Conservation (phyloP, 2,113 vertebrate genomes). For the Tylochromis polylepis region DNA sequence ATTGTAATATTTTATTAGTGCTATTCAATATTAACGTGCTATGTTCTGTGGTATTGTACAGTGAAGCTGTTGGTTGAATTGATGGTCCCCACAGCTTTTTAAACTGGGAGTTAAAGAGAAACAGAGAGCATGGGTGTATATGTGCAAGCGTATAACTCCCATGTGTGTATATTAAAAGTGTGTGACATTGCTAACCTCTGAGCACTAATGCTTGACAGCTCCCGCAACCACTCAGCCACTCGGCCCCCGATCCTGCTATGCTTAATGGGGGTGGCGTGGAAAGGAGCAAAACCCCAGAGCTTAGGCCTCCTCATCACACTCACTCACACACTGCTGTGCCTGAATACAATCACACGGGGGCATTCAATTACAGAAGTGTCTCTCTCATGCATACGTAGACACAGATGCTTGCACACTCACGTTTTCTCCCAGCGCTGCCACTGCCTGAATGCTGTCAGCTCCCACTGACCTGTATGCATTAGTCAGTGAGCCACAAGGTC, state of each 20-base stretch:
- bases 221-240: constrained; percentile 4
- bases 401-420: constrained; percentile 1
- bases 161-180: neutral
- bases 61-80: neutral
- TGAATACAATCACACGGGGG: neutral
- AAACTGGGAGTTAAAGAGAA: neutral
- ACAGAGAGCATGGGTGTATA: neutral
- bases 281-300: constrained; percentile 1
- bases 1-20: constrained; percentile 45
- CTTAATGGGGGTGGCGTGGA: constrained; percentile 12
- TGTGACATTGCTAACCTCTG: constrained; percentile 25
- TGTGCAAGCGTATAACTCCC: neutral
- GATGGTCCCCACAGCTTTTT: neutral
- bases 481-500: constrained; percentile 21
- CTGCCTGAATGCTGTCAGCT: constrained; percentile 28
- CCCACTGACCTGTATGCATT: constrained; percentile 48
- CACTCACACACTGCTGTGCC: neutral
- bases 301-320: constrained; percentile 8
- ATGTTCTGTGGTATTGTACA: neutral
- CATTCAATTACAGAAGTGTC: constrained; percentile 20
- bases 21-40: constrained; percentile 40
- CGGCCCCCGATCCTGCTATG: neutral
- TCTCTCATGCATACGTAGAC: constrained; percentile 21
- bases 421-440: neutral
- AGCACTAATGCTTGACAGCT: constrained; percentile 45